These are phyloP conservation scores for Drosophila miranda DNA, from an alignment of 1,140 invertebrate genomes.

Conservation along the genomic window DNA sequence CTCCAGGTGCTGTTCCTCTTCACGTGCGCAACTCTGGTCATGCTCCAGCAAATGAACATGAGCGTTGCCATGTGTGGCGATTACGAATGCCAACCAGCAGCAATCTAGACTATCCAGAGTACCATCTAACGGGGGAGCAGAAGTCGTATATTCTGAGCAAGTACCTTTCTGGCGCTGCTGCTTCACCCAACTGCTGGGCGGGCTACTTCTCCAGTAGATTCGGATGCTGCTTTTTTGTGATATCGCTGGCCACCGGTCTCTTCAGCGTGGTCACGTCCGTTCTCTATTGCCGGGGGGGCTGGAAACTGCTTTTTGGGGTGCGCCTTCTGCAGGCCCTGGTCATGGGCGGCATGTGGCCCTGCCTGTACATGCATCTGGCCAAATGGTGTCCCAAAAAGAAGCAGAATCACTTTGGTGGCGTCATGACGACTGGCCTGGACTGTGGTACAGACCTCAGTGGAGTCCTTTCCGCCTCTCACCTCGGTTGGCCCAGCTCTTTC, in stretches of 20 bases:
- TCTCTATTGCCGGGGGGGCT: constrained; percentile 81
- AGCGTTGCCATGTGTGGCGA: constrained; percentile 76
- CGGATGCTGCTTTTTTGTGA: constrained; percentile 85
- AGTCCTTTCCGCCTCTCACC: constrained; percentile 84
- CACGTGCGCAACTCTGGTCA: constrained; percentile 84
- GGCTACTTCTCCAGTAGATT: constrained; percentile 87
- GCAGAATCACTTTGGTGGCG: constrained; percentile 84
- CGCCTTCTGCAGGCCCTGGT: constrained; percentile 89
- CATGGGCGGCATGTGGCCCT: constrained; percentile 91
- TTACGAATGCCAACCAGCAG: constrained; percentile 72
- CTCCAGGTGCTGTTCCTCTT: constrained; percentile 86
- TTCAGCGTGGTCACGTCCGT: constrained; percentile 83
- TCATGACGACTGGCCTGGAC: constrained; percentile 86
- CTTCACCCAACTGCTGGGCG: constrained; percentile 85
- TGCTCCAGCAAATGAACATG: constrained; percentile 83
- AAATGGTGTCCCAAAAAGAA: constrained; percentile 84
- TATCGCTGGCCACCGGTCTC: constrained; percentile 80
- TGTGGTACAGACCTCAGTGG: constrained; percentile 89
- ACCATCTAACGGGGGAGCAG: constrained; percentile 82
- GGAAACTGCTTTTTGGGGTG: constrained; percentile 85
- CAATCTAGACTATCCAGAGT: constrained; percentile 72
- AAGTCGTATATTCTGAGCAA: constrained; percentile 85
- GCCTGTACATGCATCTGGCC: constrained; percentile 85
- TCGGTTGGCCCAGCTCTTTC: constrained; percentile 91
- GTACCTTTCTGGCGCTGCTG: constrained; percentile 87